Percentiles rank a stretch among this genome's conserved stretches.
Conservation (phyloP, 2,888 invertebrate species). For the Miltochrista miniata region DNA sequence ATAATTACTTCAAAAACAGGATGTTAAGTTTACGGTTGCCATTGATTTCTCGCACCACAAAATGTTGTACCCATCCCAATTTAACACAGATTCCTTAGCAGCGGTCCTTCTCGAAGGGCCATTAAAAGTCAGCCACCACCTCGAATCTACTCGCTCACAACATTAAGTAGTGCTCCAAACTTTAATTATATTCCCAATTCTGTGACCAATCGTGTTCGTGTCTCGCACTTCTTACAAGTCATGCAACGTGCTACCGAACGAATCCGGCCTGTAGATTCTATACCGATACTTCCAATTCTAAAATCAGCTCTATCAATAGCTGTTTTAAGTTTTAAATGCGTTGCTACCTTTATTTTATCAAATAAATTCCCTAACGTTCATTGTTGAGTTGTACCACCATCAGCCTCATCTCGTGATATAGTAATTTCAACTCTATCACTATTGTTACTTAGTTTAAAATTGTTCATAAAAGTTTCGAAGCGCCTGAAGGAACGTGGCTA, state of each 20-base stretch:
- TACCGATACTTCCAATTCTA: slow-evolving; percentile 29
- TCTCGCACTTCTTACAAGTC: slow-evolving; percentile 80
- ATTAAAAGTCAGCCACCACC: slow-evolving; percentile 81
- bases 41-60: slow-evolving; percentile 31
- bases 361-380: slow-evolving; percentile 56
- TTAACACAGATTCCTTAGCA: slow-evolving; percentile 71
- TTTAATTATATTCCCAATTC: slow-evolving; percentile 80
- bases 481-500: slow-evolving; percentile 75
- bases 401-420: slow-evolving; percentile 46
- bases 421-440: slow-evolving; percentile 69
- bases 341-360: slow-evolving; percentile 41
- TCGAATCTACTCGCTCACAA: slow-evolving; percentile 78
- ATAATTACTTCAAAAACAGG: neutral
- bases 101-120: slow-evolving; percentile 76
- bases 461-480: slow-evolving; percentile 37
- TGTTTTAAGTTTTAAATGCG: slow-evolving; percentile 56
- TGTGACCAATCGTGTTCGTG: slow-evolving; percentile 83
- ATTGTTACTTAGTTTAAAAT: slow-evolving; percentile 54
- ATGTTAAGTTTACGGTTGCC: slow-evolving; percentile 22
- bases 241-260: slow-evolving; percentile 81
- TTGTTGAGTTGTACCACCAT: slow-evolving; percentile 59
- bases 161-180: slow-evolving; percentile 82
- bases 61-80: slow-evolving; percentile 52
- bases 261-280: slow-evolving; percentile 36
- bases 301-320: slow-evolving; percentile 51